Base-by-base conservation (phyloP, 2,113 vertebrate genomes). In the Strigops habroptila region DNA sequence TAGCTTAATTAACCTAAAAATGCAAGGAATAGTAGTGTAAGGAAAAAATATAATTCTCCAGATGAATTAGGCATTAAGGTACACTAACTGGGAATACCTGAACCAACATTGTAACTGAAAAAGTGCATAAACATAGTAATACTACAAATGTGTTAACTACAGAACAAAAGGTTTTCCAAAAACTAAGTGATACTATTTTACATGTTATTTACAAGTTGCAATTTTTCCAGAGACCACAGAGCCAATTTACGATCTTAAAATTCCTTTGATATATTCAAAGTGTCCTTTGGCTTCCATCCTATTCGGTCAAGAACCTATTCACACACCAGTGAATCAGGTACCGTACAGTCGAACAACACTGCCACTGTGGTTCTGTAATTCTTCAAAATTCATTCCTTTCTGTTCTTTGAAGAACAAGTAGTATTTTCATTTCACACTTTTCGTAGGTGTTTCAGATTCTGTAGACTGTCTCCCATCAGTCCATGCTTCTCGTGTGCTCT, bases 401-500 rank as follows among this genome's bases (percentile, higher is more conserved):
- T 19, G 14, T 73, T 94, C 52, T n/a, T 43, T 11, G 15, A 13
- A 15, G 59, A 31, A 33, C 27, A 48, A 27, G 60, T 17, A 37
- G 12, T 10, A 35, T 71, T 71, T 65, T 99, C 98, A 99, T 96
- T 99, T 99, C 88, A 99, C 87, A 16, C 97, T 98, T 97, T 99
- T 99, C 7, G 97, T 97, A 75, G 98, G 97, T 1, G 98, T 98
- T 90, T 99, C 99, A 0, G 99, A 99, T 87, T 99, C 99, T 1
- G 99, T 99, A 59, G 98, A 99, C 97, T 99, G 99, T 18, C 99
- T 98, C 44, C 98, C 99, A 8, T 99, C 99, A 25, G 98, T 99
- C 99, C 99, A 99, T 53, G 99, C 99, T 95, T 99, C 98, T 49
- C 99, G 97, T 18, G 99, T 99, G 97, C 98, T 99, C 97, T 99